These are phyloP conservation scores for Knipowitschia caucasica DNA, from an alignment of 2,797 vertebrate species.

Conservation along the genomic window DNA sequence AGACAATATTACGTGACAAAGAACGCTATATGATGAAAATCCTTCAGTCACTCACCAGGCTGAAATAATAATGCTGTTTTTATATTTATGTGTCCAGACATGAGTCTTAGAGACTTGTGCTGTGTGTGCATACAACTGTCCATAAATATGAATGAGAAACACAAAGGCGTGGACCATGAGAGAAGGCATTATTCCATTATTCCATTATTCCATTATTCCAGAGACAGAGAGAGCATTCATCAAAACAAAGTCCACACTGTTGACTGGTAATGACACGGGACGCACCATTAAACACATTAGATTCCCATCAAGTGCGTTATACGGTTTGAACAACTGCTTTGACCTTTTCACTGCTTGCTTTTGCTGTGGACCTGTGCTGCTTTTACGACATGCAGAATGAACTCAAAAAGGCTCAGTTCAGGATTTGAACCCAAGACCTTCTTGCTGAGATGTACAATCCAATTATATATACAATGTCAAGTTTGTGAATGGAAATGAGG, in stretches of 20 bases:
- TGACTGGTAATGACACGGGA: neutral
- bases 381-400: no score
- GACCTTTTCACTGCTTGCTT: neutral
- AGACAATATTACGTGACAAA: no score
- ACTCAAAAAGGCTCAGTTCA: no score
- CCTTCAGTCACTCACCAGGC: no score
- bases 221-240: neutral
- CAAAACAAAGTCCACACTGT: constrained; percentile 1
- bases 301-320: neutral
- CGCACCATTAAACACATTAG: constrained; percentile 1
- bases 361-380: neutral
- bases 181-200: constrained; percentile 7
- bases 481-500: no score
- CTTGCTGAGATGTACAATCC: no score
- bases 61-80: no score
- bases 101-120: neutral
- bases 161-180: neutral
- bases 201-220: no score
- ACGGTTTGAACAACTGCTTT: neutral
- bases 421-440: no score
- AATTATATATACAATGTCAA: no score
- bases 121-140: constrained; percentile 4
- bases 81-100: neutral
- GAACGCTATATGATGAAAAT: no score
- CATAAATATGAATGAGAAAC: constrained; percentile 5